Conservation (phyloP, 2,113 vertebrate genomes). For the Passer domesticus region DNA sequence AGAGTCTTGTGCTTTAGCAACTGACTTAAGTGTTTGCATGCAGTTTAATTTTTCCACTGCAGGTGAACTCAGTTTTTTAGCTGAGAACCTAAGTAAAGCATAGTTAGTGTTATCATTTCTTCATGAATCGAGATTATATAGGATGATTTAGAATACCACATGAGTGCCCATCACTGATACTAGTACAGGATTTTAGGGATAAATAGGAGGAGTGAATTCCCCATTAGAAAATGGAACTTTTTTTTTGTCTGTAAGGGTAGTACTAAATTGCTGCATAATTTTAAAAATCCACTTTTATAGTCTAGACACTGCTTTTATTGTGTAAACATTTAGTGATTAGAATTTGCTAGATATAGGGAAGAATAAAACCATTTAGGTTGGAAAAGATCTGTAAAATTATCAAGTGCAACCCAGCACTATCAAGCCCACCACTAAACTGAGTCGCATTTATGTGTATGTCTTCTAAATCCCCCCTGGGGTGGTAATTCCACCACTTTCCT, state of each 20-base stretch:
- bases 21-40: background rate
- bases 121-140: background rate
- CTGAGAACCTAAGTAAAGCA: background rate
- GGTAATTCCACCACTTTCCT: background rate
- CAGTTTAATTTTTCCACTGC: background rate
- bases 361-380: background rate
- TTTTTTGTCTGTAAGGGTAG: background rate
- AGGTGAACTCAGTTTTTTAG: background rate
- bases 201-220: background rate
- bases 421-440: background rate
- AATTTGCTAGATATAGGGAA: background rate
- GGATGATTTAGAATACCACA: background rate
- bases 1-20: conserved; percentile 25
- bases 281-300: background rate
- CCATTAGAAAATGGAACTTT: background rate
- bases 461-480: background rate
- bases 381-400: background rate
- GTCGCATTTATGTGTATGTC: background rate
- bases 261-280: background rate
- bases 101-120: background rate
- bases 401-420: background rate
- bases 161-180: background rate
- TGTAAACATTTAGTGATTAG: background rate
- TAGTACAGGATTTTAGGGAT: background rate
- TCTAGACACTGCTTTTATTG: background rate